phyloP scores from a whole-genome alignment of 2,888 invertebrate genomes.

The Tetranychus piercei region DNA sequence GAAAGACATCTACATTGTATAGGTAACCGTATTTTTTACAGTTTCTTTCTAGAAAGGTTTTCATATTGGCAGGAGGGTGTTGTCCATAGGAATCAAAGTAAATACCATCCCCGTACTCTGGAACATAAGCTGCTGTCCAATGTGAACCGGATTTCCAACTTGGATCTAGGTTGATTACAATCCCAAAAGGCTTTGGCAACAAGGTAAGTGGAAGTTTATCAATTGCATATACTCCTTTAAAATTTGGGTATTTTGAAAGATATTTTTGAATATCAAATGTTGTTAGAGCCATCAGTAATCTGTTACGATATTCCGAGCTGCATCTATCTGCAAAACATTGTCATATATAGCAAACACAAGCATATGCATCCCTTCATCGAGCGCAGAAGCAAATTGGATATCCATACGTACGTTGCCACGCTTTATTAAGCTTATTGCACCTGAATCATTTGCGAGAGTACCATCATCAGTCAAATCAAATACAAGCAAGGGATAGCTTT shows the following conservation, averaged over 20 bases:
- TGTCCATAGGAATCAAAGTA: neutral
- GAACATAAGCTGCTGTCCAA: neutral
- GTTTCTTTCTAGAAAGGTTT: no score
- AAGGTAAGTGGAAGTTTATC: no score
- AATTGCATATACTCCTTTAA: no score
- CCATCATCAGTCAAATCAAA: neutral
- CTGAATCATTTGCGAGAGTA: neutral
- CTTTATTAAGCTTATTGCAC: neutral
- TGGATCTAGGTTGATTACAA: no score
- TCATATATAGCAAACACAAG: neutral
- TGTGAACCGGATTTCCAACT: constrained; percentile 5
- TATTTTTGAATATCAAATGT: no score
- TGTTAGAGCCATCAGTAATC: no score
- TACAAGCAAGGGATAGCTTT: neutral
- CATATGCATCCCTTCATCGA: neutral
- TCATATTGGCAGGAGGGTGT: no score
- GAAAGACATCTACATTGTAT: neutral
- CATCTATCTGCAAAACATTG: no score
- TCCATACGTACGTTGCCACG: neutral
- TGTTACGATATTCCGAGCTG: no score
- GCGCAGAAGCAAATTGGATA: neutral
- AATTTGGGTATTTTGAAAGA: no score
- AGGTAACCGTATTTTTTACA: neutral
- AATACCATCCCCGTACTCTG: neutral
- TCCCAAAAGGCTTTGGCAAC: no score